phyloP scores from a whole-genome alignment of 2,888 invertebrate genomes.

The Oegoconia quadripuncta region DNA sequence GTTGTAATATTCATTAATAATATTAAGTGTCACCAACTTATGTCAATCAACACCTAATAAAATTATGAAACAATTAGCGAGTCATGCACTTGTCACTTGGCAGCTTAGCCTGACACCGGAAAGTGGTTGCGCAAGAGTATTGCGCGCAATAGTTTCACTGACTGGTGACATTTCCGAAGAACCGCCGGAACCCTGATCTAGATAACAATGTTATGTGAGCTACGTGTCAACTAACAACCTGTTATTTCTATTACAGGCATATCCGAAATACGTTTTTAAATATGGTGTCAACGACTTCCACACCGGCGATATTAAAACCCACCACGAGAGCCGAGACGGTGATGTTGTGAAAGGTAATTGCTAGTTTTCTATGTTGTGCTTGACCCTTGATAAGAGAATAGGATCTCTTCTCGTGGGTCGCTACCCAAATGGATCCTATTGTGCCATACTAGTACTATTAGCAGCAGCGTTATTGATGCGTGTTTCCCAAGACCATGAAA shows the following conservation, averaged over 20 bases:
- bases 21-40: no score
- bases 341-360: constrained; percentile 71
- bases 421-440: no score
- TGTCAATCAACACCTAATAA: not conserved
- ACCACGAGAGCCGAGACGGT: constrained; percentile 77
- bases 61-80: not conserved
- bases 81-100: not conserved
- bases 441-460: no score
- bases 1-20: no score
- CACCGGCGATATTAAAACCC: constrained; percentile 79
- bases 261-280: constrained; percentile 80
- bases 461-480: no score
- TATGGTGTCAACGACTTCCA: constrained; percentile 81
- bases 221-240: no score
- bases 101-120: constrained; percentile 3
- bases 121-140: constrained; percentile 18
- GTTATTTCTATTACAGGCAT: constrained; percentile 67
- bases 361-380: not conserved
- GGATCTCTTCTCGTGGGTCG: no score
- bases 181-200: not conserved
- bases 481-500: no score
- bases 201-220: not conserved
- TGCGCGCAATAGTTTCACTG: constrained; percentile 11
- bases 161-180: not conserved
- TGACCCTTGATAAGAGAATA: no score